These are phyloP conservation scores for Masticophis lateralis DNA, from an alignment of 2,797 vertebrate genomes.

Conservation along the genomic window DNA sequence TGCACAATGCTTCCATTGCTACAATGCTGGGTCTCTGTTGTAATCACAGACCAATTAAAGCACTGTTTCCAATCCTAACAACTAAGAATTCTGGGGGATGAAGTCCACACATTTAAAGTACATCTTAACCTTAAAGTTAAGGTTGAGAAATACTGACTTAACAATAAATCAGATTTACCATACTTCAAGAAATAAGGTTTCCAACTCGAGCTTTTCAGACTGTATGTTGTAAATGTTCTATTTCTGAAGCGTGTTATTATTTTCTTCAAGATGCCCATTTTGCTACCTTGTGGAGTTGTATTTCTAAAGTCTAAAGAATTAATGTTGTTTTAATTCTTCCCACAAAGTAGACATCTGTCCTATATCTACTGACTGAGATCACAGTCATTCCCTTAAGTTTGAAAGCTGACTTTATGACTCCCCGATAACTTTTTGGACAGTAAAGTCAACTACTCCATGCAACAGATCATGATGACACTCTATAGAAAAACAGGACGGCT, in stretches of 20 bases:
- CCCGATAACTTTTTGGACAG: not conserved
- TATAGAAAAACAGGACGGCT: not conserved
- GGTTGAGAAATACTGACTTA: not conserved
- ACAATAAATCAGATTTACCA: not conserved
- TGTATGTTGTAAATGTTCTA: no score
- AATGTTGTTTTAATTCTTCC: not conserved
- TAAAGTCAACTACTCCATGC: accelerated
- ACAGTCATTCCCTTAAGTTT: not conserved
- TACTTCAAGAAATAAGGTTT: not conserved
- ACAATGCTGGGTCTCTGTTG: not conserved
- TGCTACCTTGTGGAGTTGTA: accelerated
- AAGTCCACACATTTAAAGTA: not conserved
- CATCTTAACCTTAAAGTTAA: not conserved
- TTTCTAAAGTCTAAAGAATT: not conserved
- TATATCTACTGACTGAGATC: not conserved
- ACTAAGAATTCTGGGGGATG: not conserved
- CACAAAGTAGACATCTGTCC: not conserved
- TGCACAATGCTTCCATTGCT: not conserved
- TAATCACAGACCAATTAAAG: not conserved
- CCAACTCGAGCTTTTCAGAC: slow-evolving; percentile 27
- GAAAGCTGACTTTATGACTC: not conserved
- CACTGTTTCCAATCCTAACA: not conserved
- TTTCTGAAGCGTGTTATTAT: not conserved
- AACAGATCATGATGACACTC: not conserved
- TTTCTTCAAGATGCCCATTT: not conserved